Evolutionary conservation across 2,113 vertebrate genomes (phyloP).

Genomic region (Recurvirostra avosetta): DNA sequence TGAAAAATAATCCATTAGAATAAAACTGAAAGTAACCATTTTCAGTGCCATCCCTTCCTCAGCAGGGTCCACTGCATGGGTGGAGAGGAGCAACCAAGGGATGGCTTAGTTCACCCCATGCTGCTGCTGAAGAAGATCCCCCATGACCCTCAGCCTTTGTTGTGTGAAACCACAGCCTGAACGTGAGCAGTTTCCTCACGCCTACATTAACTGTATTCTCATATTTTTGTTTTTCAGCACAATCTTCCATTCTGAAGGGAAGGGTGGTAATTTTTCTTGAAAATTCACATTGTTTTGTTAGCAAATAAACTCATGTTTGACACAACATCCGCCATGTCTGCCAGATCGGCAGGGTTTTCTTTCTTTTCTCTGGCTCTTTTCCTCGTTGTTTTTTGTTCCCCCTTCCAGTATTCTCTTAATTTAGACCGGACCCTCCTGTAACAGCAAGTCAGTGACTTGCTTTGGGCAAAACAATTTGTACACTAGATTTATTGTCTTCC

Average conservation of each 20-base stretch:
- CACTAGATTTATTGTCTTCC: conserved; percentile 41
- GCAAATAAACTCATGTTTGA: conserved; percentile 29
- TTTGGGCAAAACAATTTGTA: conserved; percentile 17
- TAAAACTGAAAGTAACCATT: neutral
- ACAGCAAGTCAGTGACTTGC: neutral
- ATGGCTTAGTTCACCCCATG: accelerated
- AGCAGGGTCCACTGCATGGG: neutral
- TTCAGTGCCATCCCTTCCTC: neutral
- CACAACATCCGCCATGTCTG: neutral
- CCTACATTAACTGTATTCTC: neutral
- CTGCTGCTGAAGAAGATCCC: neutral
- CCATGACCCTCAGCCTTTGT: neutral
- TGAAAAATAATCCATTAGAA: neutral
- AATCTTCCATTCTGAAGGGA: neutral
- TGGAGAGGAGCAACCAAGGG: neutral
- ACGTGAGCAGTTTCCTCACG: accelerated
- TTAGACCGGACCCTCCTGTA: conserved; percentile 3
- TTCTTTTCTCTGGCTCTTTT: conserved; percentile 19
- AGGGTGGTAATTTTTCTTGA: neutral
- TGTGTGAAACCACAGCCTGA: neutral
- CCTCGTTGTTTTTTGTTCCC: neutral
- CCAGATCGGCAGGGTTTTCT: neutral
- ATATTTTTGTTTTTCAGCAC: neutral
- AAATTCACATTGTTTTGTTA: conserved; percentile 33
- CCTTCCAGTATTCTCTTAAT: neutral